Conservation (phyloP, 2,113 vertebrate species). For the Nyctereutes procyonoides region DNA sequence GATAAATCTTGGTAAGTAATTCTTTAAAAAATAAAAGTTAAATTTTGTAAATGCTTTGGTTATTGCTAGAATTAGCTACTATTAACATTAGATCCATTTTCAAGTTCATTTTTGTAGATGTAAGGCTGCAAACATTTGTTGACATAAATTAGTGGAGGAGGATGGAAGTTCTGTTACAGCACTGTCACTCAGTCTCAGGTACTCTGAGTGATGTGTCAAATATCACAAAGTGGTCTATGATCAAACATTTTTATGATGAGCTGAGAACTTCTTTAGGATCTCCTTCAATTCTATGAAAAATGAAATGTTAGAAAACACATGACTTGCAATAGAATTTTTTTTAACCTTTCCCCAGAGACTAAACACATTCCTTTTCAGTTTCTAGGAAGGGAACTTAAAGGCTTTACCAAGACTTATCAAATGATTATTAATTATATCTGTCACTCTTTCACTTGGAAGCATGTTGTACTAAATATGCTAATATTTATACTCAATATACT, state of each 20-base stretch:
- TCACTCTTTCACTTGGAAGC: not conserved
- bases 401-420: not conserved
- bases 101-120: not conserved
- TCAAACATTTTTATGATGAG: not conserved
- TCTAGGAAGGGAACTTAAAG: not conserved
- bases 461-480: not conserved
- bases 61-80: not conserved
- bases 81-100: not conserved
- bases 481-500: not conserved
- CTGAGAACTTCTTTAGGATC: not conserved
- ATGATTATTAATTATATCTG: conserved; percentile 32
- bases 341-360: not conserved
- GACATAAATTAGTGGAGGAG: not conserved
- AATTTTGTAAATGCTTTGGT: not conserved
- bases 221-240: not conserved
- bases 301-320: not conserved
- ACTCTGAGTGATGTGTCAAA: not conserved
- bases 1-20: not conserved
- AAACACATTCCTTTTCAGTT: not conserved
- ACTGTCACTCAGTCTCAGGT: not conserved
- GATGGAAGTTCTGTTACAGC: not conserved
- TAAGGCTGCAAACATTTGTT: not conserved
- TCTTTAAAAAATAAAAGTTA: conserved; percentile 7
- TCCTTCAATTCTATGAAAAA: not conserved
- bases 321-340: not conserved